Conservation (phyloP, 2,113 vertebrate species). For the Phaethon lepturus region DNA sequence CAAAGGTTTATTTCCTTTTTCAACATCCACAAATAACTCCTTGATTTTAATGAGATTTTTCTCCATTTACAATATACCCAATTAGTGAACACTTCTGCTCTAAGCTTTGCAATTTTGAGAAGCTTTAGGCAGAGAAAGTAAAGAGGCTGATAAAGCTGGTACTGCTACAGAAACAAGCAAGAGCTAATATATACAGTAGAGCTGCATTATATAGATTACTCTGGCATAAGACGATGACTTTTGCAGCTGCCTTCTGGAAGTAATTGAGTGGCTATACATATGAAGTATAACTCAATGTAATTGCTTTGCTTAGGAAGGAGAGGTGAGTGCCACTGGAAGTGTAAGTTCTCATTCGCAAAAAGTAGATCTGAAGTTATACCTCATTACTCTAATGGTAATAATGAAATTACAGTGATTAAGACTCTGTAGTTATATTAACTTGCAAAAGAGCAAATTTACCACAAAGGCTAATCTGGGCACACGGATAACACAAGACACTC, state of each 20-base stretch:
- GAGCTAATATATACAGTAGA: neutral
- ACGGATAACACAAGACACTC: fast-evolving
- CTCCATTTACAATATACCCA: neutral
- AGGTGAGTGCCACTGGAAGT: neutral
- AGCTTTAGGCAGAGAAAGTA: neutral
- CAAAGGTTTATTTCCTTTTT: neutral
- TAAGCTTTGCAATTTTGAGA: neutral
- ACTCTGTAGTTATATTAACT: neutral
- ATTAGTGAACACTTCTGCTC: neutral
- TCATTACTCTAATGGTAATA: neutral
- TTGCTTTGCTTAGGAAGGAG: neutral
- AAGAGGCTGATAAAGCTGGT: neutral
- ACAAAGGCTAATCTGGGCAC: neutral
- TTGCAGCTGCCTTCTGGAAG: neutral
- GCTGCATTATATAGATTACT: neutral
- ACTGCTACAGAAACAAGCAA: neutral
- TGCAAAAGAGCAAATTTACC: neutral
- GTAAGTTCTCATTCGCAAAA: neutral
- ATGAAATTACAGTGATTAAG: neutral
- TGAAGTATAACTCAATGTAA: neutral
- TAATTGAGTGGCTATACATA: neutral
- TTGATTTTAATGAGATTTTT: neutral
- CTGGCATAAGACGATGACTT: neutral
- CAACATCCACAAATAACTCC: neutral
- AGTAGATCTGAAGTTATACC: neutral